These are phyloP conservation scores for Nothobranchius furzeri DNA, from an alignment of 2,113 vertebrate genomes.

Conservation along the genomic window DNA sequence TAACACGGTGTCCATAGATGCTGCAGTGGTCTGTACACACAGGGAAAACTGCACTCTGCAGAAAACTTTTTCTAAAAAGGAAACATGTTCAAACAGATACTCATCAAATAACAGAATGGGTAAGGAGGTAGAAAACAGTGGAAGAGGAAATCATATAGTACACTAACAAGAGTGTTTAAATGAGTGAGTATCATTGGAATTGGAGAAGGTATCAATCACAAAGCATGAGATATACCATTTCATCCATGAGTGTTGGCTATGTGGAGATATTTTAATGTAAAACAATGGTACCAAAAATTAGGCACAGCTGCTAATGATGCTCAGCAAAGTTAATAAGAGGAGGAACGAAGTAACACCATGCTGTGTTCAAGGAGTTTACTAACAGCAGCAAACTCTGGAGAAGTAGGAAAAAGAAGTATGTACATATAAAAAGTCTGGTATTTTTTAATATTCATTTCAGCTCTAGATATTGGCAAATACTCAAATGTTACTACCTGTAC, in stretches of 20 bases:
- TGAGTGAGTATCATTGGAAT: constrained; percentile 68
- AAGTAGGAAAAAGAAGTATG: neutral
- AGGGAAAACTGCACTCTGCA: no score
- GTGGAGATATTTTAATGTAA: no score
- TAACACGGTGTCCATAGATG: neutral
- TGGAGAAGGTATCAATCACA: constrained; percentile 69
- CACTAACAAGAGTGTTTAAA: constrained; percentile 61
- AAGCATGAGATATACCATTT: constrained; percentile 45
- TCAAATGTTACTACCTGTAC: no score
- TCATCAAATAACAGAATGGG: neutral
- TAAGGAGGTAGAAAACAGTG: no score
- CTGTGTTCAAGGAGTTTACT: constrained; percentile 71
- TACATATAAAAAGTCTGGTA: no score
- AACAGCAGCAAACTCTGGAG: constrained; percentile 19
- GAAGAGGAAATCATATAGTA: constrained; percentile 34
- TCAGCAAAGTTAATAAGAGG: no score
- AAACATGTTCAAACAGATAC: neutral
- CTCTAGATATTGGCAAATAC: no score
- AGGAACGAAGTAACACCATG: no score
- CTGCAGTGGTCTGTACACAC: neutral
- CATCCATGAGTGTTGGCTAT: no score
- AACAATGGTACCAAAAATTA: no score
- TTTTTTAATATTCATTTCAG: no score
- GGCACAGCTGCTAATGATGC: no score
- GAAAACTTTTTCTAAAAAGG: neutral